Evolutionary conservation across 2,113 vertebrate species (phyloP), one percentile per base, ranked within the genome.

Genomic region (Saccopteryx bilineata): DNA sequence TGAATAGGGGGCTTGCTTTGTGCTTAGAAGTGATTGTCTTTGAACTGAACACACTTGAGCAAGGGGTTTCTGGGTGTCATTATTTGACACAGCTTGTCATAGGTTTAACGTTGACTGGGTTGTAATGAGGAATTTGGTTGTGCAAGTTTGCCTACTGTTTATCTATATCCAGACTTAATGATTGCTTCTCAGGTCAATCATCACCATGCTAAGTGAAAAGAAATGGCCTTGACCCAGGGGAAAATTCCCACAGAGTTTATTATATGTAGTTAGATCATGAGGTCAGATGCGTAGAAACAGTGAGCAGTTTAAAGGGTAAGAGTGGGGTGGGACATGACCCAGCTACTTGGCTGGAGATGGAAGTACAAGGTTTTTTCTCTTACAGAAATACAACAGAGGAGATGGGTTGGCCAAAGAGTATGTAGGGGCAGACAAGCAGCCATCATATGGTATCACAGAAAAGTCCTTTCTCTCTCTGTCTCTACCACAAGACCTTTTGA

Each of bases 81-180:
- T 87, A 94, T 92, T 97, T 46, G 75, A 92, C 31, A 76, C 48
- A 87, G 63, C 92, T 96, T 96, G 93, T 96, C 90, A 84, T 96
- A 46, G 66, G 93, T 94, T 94, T 96, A 85, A 95, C 92, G 96
- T 87, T 94, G 87, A 91, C 92, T 5, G 1, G 50, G 92, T 90
- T 85, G 76, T 74, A 92, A 74, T 78, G 80, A 90, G 63, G 23
- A 90, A 78, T 97, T 94, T 68, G 68, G 56, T 93, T 91, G 65
- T 82, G 61, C 46, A 95, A 95, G 71, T 87, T 94, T 87, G 61
- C 52, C 79, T 90, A 65, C 93, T 96, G 87, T 95, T 97, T 94
- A 91, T 86, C 82, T 96, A 81, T 91, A 78, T 23, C 33, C 65
- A 89, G 76, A 65, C 61, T 82, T 95, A 96, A 95, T 95, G 87